Evolutionary conservation across 2,113 vertebrate genomes (phyloP), one percentile per base, ranked within the genome.

Genomic region (Acanthisitta chloris): DNA sequence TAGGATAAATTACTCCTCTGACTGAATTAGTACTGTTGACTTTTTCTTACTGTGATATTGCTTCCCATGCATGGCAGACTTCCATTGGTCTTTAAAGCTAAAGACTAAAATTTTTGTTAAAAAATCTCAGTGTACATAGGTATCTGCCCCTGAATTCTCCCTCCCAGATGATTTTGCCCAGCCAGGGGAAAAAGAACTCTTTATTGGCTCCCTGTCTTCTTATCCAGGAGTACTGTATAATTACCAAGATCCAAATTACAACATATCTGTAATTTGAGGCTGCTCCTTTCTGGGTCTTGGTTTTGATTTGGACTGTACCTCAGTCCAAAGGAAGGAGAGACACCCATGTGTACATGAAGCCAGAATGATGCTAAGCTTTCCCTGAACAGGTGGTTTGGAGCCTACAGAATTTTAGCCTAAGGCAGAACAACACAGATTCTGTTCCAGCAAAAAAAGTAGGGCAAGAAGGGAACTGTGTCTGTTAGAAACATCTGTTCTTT

Each of bases 11-110:
- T 7, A 66, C 46, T 87, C 3, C 8, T 71, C 33, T 1, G 3
- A 42, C 49, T 77, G 42, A 80, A 84, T 78, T 90, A 77, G 77
- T 67, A 92, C 64, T 55, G 59, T 59, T 67, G n/a, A 70, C 42
- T 43, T 84, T 91, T 77, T 29, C 20, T 67, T 89, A 61, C 21
- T 51, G 19, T 48, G 24, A 48, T 67, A 66, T 8, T 43, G 5
- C 13, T 79, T 92, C 17, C 29, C 13, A 36, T 48, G 25, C 17
- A 34, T 34, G 14, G 13, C 17, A 92, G 48, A 4, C 24, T 86
- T 80, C 34, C 29, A 33, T 57, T 81, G 34, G 36, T 31, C 55
- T 81, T 95, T 65, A 95, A 86, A 86, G 23, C 21, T 65, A 67
- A 86, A 52, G 38, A 10, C 23, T 54, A 51, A 91, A 91, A 79